phyloP scores from a whole-genome alignment of 2,888 invertebrate species.

The Diadromus collaris region DNA sequence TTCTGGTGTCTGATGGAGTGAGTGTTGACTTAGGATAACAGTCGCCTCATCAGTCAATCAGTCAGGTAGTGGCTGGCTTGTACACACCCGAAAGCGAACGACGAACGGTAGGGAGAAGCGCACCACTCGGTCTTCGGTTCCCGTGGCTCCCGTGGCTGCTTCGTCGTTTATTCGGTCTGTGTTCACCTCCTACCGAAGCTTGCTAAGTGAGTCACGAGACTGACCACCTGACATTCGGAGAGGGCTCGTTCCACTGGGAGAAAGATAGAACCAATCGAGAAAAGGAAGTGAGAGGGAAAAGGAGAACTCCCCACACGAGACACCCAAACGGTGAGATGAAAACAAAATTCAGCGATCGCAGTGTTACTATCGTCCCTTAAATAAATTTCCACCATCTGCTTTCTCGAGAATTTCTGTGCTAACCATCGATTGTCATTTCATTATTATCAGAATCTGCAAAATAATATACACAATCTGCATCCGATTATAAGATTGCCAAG shows the following conservation, averaged over 20 bases:
- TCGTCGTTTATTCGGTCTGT: slow-evolving; percentile 56
- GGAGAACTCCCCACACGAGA: slow-evolving; percentile 10
- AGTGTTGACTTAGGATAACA: slow-evolving; percentile 80
- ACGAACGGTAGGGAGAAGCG: slow-evolving; percentile 69
- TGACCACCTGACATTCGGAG: slow-evolving; percentile 69
- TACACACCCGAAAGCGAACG: slow-evolving; percentile 40
- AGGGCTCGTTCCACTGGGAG: slow-evolving; percentile 55
- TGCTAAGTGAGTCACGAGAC: slow-evolving; percentile 76
- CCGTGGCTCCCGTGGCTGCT: slow-evolving; percentile 32
- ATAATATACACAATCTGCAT: too few relatives aligned
- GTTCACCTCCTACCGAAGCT: slow-evolving; percentile 66
- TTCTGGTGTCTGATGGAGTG: slow-evolving; percentile 78
- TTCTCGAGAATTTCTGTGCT: background rate
- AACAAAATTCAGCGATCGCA: background rate
- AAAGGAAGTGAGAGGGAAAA: background rate
- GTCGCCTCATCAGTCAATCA: slow-evolving; percentile 80
- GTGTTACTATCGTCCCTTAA: background rate
- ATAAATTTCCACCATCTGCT: background rate
- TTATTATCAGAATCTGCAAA: too few relatives aligned
- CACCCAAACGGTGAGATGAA: slow-evolving; percentile 3
- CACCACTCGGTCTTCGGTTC: slow-evolving; percentile 73
- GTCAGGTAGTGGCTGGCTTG: slow-evolving; percentile 75
- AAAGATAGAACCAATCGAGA: slow-evolving; percentile 28
- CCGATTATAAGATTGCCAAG: too few relatives aligned
- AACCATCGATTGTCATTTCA: background rate